phyloP scores from a whole-genome alignment of 2,797 vertebrate genomes.

The Ctenochaetus hawaiiensis region DNA sequence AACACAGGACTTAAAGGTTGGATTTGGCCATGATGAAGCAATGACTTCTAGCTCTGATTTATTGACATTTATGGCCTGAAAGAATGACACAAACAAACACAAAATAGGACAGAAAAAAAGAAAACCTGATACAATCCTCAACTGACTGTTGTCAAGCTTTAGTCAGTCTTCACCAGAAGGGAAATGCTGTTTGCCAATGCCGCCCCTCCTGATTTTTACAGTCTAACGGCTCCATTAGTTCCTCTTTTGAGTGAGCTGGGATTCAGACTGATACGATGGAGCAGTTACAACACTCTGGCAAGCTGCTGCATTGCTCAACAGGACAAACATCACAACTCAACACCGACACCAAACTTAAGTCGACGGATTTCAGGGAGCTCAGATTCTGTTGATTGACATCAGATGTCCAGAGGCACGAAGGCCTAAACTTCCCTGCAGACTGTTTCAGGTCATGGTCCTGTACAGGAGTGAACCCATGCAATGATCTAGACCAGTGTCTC shows the following conservation, averaged over 20 bases:
- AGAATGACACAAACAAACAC: background rate
- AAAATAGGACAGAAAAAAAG: background rate
- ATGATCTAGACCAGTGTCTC: no score
- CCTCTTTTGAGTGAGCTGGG: slow-evolving; percentile 70
- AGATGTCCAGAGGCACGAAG: background rate
- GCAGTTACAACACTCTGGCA: slow-evolving; percentile 31
- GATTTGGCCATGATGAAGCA: background rate
- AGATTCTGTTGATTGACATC: background rate
- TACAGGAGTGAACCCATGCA: no score
- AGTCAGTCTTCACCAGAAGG: slow-evolving; percentile 20
- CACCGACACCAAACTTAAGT: background rate
- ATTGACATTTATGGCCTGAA: background rate
- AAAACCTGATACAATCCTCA: background rate
- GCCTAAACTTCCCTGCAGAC: background rate
- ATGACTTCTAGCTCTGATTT: background rate
- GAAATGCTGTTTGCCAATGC: slow-evolving; percentile 56
- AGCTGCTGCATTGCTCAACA: slow-evolving; percentile 51
- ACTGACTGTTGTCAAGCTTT: slow-evolving; percentile 2
- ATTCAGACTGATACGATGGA: background rate
- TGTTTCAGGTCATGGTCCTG: background rate
- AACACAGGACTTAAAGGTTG: rapidly evolving
- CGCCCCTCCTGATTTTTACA: slow-evolving; percentile 66
- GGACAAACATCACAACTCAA: slow-evolving; percentile 42
- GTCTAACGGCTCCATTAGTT: slow-evolving; percentile 73
- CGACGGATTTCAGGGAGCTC: background rate